These are phyloP conservation scores for Phoxinus phoxinus DNA, from an alignment of 2,113 vertebrate genomes.

Conservation along the genomic window DNA sequence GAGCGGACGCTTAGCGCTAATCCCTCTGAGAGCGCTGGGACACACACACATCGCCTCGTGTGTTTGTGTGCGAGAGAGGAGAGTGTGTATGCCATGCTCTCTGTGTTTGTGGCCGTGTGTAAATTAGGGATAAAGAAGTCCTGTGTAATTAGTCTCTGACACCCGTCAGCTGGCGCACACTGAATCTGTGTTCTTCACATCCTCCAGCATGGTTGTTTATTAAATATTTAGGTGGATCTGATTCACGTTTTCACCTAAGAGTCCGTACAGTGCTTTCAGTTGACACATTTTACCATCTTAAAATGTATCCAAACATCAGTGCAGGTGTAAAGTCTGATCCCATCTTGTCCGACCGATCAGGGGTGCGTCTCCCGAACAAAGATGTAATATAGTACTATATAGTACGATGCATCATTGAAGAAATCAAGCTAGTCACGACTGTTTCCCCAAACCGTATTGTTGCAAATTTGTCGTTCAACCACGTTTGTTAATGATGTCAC, in stretches of 20 bases:
- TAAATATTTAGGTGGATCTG: neutral
- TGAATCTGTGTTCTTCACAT: neutral
- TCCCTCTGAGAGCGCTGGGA: slow-evolving; percentile 44
- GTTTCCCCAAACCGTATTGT: no score
- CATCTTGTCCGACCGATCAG: neutral
- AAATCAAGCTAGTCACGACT: no score
- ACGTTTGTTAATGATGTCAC: no score
- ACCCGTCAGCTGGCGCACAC: neutral
- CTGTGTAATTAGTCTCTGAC: neutral
- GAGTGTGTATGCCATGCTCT: slow-evolving; percentile 58
- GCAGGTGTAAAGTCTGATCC: neutral
- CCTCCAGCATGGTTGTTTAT: neutral
- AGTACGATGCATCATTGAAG: no score
- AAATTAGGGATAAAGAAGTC: neutral
- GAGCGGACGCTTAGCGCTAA: slow-evolving; percentile 53
- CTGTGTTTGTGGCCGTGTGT: slow-evolving; percentile 9
- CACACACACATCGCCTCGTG: slow-evolving; percentile 46
- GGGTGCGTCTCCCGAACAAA: no score
- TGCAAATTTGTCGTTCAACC: no score
- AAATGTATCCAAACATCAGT: neutral
- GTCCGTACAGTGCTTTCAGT: neutral
- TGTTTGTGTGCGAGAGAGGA: slow-evolving; percentile 42
- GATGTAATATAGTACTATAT: no score
- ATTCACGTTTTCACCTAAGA: neutral
- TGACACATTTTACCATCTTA: neutral